Percentiles rank a stretch among this genome's conserved stretches.
These are phyloP conservation scores for Orchesellides sinensis DNA, from an alignment of 2,888 invertebrate species.

Conservation along the genomic window DNA sequence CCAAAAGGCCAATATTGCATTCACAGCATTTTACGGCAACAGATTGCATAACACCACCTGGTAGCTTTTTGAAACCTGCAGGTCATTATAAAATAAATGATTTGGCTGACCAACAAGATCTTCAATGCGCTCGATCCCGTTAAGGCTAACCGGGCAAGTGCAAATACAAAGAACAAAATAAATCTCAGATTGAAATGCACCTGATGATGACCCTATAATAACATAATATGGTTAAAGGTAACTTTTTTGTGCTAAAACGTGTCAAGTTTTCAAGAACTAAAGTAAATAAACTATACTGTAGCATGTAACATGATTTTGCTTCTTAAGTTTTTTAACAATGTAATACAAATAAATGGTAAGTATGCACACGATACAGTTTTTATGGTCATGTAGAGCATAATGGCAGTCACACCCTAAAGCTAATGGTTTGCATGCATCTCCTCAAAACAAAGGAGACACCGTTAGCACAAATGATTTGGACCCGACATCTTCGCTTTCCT, in stretches of 20 bases:
- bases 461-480: constrained; percentile 69
- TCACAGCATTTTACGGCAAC: too few relatives aligned
- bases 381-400: not conserved
- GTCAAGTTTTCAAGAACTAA: not conserved
- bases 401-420: constrained; percentile 51
- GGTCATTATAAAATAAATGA: too few relatives aligned
- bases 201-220: too few relatives aligned
- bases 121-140: too few relatives aligned
- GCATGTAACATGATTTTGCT: not conserved
- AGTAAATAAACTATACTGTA: not conserved
- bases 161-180: too few relatives aligned
- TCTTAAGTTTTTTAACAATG: not conserved
- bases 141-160: too few relatives aligned
- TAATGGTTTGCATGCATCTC: constrained; percentile 69
- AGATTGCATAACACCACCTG: too few relatives aligned
- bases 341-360: not conserved
- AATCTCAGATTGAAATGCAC: too few relatives aligned
- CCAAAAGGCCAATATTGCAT: too few relatives aligned
- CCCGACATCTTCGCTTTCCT: constrained; percentile 61
- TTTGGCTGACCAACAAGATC: too few relatives aligned
- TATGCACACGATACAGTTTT: not conserved
- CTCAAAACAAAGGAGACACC: constrained; percentile 67
- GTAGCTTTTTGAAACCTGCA: too few relatives aligned
- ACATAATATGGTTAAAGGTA: not conserved
- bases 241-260: not conserved